Conservation (phyloP, 2,888 invertebrate species). For the Hydropsyche betteni region DNA sequence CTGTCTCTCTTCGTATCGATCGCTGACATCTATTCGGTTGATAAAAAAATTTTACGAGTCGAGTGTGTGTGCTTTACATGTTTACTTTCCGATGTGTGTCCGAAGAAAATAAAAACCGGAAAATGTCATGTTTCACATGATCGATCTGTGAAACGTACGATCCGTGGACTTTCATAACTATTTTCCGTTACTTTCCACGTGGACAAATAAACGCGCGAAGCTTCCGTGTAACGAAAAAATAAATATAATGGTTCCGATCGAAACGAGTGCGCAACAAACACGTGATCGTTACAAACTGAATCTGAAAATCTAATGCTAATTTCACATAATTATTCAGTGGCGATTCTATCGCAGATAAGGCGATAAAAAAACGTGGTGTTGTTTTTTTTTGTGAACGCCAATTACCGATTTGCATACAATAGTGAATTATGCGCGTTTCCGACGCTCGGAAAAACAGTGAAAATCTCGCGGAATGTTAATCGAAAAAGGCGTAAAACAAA, state of each 20-base stretch:
- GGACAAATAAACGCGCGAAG: neutral
- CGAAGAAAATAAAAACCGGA: too few relatives aligned
- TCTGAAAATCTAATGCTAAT: constrained; percentile 1
- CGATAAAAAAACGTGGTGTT: neutral
- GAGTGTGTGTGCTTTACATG: too few relatives aligned
- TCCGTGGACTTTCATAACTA: too few relatives aligned
- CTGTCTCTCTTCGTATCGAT: neutral
- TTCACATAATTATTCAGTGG: neutral
- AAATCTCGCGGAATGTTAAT: neutral
- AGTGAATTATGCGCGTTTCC: constrained; percentile 27
- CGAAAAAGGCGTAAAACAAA: too few relatives aligned
- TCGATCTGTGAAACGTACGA: too few relatives aligned
- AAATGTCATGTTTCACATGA: too few relatives aligned
- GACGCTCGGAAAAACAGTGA: constrained; percentile 7
- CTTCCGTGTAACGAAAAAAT: too few relatives aligned
- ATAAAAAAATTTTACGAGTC: too few relatives aligned
- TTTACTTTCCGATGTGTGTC: too few relatives aligned
- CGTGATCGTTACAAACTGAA: neutral
- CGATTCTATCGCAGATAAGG: constrained; percentile 11
- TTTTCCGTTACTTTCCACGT: constrained; percentile 10
- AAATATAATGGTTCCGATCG: too few relatives aligned
- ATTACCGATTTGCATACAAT: constrained; percentile 30
- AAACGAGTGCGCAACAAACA: neutral
- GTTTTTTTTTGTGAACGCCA: neutral
- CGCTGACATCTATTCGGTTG: too few relatives aligned